phyloP scores from a whole-genome alignment of 2,113 vertebrate species.

The Sorex fumeus region DNA sequence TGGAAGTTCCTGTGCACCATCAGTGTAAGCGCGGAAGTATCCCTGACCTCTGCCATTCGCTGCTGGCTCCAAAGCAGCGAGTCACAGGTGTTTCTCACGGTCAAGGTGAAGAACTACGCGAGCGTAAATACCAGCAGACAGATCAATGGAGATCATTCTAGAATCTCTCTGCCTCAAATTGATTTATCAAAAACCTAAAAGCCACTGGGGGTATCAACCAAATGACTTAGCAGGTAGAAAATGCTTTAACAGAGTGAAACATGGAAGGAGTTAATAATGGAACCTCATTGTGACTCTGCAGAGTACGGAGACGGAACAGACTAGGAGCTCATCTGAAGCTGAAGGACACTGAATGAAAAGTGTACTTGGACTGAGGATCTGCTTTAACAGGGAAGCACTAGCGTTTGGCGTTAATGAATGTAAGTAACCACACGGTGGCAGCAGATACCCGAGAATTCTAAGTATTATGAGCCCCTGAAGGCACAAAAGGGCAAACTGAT shows the following conservation, averaged over 20 bases:
- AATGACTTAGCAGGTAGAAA: no score
- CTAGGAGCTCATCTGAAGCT: not conserved
- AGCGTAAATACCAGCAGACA: not conserved
- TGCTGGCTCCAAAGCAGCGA: not conserved
- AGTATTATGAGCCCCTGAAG: accelerated
- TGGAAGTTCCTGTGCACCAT: no score
- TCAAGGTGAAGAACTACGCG: not conserved
- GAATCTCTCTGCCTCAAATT: not conserved
- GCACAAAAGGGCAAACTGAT: not conserved
- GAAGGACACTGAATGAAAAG: not conserved
- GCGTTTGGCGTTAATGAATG: not conserved
- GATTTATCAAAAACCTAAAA: constrained; percentile 5
- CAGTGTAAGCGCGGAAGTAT: not conserved
- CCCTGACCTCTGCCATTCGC: not conserved
- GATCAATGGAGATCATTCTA: not conserved
- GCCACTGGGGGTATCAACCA: not conserved
- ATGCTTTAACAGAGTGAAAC: not conserved
- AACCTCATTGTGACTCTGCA: not conserved
- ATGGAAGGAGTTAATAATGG: not conserved
- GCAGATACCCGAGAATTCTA: constrained; percentile 41
- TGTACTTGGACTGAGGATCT: not conserved
- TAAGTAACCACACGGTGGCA: constrained; percentile 69
- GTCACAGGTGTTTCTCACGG: not conserved
- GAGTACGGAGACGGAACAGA: not conserved
- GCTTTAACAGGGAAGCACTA: not conserved